Conservation (phyloP, 2,888 invertebrate species). For the Pomacea canaliculata region DNA sequence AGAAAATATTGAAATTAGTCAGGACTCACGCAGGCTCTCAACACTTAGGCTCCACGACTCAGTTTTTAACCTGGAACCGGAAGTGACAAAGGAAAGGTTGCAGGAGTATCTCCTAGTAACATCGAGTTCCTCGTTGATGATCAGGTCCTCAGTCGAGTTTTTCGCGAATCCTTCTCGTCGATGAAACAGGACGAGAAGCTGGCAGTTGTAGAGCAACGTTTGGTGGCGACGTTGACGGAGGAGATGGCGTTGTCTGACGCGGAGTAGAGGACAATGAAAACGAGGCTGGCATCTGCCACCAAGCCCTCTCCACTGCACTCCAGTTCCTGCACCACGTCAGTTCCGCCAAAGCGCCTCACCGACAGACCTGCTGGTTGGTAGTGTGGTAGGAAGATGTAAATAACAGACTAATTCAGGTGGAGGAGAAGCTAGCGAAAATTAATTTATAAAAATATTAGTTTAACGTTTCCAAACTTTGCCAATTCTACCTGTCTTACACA, state of each 20-base stretch:
- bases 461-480: not conserved
- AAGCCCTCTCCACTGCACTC: slow-evolving; percentile 10
- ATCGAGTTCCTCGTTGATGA: not conserved
- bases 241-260: slow-evolving; percentile 6
- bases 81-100: not conserved
- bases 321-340: slow-evolving; percentile 7
- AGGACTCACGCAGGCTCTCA: not conserved
- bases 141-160: slow-evolving; percentile 6
- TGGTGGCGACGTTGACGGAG: slow-evolving; percentile 14
- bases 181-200: slow-evolving; percentile 17
- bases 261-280: slow-evolving; percentile 19
- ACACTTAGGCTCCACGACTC: not conserved
- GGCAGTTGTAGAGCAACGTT: slow-evolving; percentile 6
- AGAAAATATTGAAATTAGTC: not conserved
- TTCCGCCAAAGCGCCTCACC: not conserved
- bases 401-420: not conserved
- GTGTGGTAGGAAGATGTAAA: not conserved
- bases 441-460: not conserved
- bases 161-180: not conserved
- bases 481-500: too few species aligned
- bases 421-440: not conserved
- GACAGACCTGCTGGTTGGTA: not conserved
- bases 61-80: not conserved
- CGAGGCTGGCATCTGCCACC: slow-evolving; percentile 6
- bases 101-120: not conserved